Percentiles rank a stretch among this genome's conserved stretches.
phyloP scores from a whole-genome alignment of 2,113 vertebrate species.

The Oxygymnocypris stewartii region DNA sequence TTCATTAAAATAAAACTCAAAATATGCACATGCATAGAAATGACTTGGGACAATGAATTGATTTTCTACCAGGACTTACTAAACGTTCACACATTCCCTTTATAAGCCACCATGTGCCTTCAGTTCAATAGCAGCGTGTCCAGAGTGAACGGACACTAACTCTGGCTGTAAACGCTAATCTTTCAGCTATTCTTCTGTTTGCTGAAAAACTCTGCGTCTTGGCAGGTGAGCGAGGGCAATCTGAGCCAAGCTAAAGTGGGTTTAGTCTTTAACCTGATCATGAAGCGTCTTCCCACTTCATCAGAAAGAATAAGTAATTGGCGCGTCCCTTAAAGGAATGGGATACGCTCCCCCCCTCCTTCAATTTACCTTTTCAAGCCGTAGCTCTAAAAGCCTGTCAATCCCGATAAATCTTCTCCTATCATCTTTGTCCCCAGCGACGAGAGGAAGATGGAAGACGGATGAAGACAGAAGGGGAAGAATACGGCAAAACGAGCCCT shows the following conservation, averaged over 20 bases:
- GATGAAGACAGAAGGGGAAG: not conserved
- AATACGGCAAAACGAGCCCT: not conserved
- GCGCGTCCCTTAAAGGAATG: slow-evolving; percentile 5
- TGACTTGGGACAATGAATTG: not conserved
- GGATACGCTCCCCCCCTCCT: slow-evolving; percentile 35
- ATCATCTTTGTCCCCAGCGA: slow-evolving; percentile 53
- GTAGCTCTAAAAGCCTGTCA: slow-evolving; percentile 52
- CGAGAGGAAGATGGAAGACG: slow-evolving; percentile 10
- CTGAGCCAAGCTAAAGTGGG: slow-evolving; percentile 13
- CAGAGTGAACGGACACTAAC: not conserved
- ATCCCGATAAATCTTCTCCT: slow-evolving; percentile 58
- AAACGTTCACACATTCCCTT: not conserved
- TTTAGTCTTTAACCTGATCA: slow-evolving; percentile 45
- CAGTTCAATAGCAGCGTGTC: not conserved
- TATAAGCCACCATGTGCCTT: not conserved
- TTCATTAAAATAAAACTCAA: not conserved
- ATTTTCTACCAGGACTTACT: not conserved
- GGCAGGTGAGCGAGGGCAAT: not conserved
- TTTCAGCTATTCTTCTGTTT: not conserved
- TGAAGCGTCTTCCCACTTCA: slow-evolving; percentile 42
- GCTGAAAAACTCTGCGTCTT: not conserved
- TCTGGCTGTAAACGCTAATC: too few relatives aligned
- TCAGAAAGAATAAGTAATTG: slow-evolving; percentile 38
- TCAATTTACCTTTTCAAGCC: slow-evolving; percentile 32
- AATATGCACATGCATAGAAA: not conserved